Evolutionary conservation across 2,888 invertebrate genomes (phyloP).

Genomic region (Pheosia gnoma): DNA sequence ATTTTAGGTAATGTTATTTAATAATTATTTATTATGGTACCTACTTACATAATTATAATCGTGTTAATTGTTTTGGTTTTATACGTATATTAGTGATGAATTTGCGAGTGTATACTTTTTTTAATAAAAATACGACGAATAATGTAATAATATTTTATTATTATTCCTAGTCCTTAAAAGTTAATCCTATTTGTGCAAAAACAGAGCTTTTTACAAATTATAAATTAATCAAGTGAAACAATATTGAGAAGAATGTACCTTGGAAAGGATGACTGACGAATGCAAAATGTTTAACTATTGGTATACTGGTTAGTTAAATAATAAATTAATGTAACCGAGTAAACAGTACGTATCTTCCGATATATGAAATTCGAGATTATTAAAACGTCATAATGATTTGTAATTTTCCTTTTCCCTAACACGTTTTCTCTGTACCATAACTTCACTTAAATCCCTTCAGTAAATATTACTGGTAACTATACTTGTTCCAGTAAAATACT

Average conservation of each 20-base stretch:
- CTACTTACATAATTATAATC: too few relatives aligned
- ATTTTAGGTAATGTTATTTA: too few relatives aligned
- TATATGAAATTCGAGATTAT: too few relatives aligned
- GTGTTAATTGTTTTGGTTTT: not conserved
- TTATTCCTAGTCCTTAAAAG: conserved; percentile 64
- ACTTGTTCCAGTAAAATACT: conserved; percentile 31
- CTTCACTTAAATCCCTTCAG: conserved; percentile 22
- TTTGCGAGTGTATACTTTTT: not conserved
- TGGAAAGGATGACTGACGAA: conserved; percentile 54
- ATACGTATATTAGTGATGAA: not conserved
- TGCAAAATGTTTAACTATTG: conserved; percentile 14
- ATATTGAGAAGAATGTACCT: conserved; percentile 35
- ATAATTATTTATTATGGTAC: too few relatives aligned
- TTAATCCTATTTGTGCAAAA: conserved; percentile 75
- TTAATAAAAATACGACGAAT: conserved; percentile 33
- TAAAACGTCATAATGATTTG: too few relatives aligned
- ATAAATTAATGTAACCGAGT: conserved; percentile 3
- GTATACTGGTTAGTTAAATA: not conserved
- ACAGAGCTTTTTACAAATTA: conserved; percentile 70
- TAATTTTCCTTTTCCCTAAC: not conserved
- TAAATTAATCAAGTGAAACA: conserved; percentile 51
- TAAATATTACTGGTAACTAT: conserved; percentile 33
- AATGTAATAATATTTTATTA: conserved; percentile 55
- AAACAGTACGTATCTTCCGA: conserved; percentile 16
- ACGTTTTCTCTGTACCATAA: conserved; percentile 9